Conservation (phyloP, 2,797 vertebrate species). For the Perodicticus potto region DNA sequence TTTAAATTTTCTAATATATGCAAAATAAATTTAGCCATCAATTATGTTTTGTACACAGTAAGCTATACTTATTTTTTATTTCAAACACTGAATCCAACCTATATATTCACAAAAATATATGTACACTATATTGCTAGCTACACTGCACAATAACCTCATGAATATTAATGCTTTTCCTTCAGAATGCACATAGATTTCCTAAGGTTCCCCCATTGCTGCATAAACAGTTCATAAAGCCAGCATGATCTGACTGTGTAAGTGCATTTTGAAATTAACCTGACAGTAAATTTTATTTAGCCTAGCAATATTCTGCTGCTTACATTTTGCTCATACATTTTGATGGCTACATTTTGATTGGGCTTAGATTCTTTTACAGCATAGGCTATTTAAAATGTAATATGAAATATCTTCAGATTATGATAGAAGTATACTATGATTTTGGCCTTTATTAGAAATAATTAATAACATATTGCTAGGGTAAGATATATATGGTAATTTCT, state of each 20-base stretch:
- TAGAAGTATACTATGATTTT: neutral
- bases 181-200: conserved; percentile 59
- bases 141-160: conserved; percentile 37
- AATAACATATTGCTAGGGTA: neutral
- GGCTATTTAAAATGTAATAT: neutral
- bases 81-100: neutral
- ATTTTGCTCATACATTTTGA: conserved; percentile 20
- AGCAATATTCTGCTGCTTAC: conserved; percentile 39
- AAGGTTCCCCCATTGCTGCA: conserved; percentile 19
- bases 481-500: neutral
- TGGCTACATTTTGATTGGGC: neutral
- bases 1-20: neutral
- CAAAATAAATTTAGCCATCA: neutral
- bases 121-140: neutral
- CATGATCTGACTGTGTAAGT: conserved; percentile 8
- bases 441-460: neutral
- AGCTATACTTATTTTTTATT: neutral
- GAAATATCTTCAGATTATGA: neutral
- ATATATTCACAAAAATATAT: conserved; percentile 48
- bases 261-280: conserved; percentile 64
- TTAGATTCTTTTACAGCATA: neutral
- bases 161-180: conserved; percentile 70
- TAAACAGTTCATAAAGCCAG: conserved; percentile 77
- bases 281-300: conserved; percentile 63
- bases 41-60: neutral